Evolutionary conservation across 2,113 vertebrate genomes (phyloP), one percentile per base, ranked within the genome.

Genomic region (Crotalus viridis): DNA sequence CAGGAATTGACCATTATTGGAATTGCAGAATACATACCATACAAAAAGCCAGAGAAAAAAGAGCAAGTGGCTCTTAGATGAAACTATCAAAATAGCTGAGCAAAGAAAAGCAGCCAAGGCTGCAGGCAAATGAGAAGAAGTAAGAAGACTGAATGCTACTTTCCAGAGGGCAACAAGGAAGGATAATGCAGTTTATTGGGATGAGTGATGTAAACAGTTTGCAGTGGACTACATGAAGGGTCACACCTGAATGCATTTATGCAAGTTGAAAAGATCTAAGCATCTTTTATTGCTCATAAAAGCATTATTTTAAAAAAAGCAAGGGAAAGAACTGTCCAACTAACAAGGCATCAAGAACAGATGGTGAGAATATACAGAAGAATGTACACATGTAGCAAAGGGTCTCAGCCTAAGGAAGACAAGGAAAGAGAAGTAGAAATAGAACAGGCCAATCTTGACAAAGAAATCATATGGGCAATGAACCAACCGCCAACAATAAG

Each of bases 261-360:
- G 26, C 28, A 85, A 91, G 26, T 0, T 0, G 89, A 51, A n/a
- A 4, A 12, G n/a, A 33, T 4, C 85, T 21, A 46, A 85, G 85
- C 22, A 46, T 22, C 39, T 4, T 85, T 46, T 24, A 85, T 48
- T 19, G 85, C 85, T 85, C 21, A 3, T 46, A 46, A 85, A 39
- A 21, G 43, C 22, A 48, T 85, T 7, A 46, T 85, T 46, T 46
- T 12, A 46, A 46, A 85, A 21, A 21, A 48, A 85, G 19, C 85
- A 24, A 43, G 39, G 85, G 85, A 46, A 85, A 85, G 85, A 69
- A 69, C 5, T 33, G 28, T 69, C 28, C 33, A 69, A 69, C 64
- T n/a, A 69, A 33, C 17, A 69, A 69, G 13, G 28, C 13, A 69
- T 69, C 26, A 33, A 69, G 0, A 33, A 69, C n/a, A 69, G 64